These are phyloP conservation scores for Merops nubicus DNA, from an alignment of 2,113 vertebrate species.

Conservation along the genomic window DNA sequence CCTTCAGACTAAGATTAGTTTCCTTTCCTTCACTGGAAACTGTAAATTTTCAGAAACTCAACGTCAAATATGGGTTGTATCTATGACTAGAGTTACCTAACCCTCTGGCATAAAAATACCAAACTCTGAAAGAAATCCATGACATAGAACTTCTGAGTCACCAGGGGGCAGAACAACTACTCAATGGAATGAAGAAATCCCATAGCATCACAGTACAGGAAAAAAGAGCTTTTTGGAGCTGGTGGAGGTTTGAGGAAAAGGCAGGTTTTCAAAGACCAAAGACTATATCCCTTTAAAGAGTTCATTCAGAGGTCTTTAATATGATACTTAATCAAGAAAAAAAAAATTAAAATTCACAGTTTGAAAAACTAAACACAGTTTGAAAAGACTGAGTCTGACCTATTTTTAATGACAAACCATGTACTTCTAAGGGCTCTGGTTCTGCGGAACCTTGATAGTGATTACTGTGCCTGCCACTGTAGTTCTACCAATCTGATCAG, in stretches of 20 bases:
- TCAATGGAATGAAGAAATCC: not conserved
- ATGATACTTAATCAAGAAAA: not conserved
- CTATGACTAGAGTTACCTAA: not conserved
- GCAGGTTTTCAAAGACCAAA: not conserved
- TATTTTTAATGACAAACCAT: not conserved
- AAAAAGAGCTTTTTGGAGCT: not conserved
- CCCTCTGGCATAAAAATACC: not conserved
- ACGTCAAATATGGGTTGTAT: not conserved
- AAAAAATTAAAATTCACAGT: not conserved
- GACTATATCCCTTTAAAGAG: not conserved
- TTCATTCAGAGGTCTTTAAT: not conserved
- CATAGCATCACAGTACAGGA: not conserved
- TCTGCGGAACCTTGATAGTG: not conserved
- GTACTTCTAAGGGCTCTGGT: not conserved
- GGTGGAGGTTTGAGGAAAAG: not conserved
- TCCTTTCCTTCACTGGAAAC: not conserved
- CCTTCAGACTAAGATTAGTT: not conserved
- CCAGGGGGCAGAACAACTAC: conserved; percentile 13
- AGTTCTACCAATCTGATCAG: not conserved
- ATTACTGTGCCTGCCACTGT: not conserved
- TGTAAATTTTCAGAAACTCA: not conserved
- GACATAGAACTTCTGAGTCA: not conserved
- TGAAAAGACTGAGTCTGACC: not conserved
- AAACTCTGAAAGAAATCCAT: not conserved
- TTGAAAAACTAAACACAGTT: not conserved